Evolutionary conservation across 1,140 invertebrate genomes (phyloP).

Genomic region (Drosophila varians): DNA sequence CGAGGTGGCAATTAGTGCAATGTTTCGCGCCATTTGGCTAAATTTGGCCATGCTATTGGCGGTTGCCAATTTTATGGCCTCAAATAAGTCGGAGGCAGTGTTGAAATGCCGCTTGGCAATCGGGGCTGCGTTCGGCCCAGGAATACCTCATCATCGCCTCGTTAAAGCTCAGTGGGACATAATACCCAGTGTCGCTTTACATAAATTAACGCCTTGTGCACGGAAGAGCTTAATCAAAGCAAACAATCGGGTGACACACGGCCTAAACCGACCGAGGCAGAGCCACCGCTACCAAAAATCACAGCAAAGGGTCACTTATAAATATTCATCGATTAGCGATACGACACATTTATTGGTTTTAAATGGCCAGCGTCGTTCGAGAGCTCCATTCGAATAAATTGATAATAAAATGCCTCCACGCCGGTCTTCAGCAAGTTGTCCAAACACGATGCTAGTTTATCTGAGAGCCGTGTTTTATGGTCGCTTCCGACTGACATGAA

Average conservation of each 20-base stretch:
- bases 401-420: constrained; percentile 40
- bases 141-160: constrained; percentile 4
- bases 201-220: constrained; percentile 43
- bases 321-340: constrained; percentile 35
- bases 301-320: constrained; percentile 15
- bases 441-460: constrained; percentile 3
- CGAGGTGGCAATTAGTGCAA: constrained; percentile 52
- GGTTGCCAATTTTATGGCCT: constrained; percentile 48
- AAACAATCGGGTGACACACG: constrained; percentile 10
- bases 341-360: constrained; percentile 40
- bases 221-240: constrained; percentile 19
- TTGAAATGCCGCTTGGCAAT: constrained; percentile 53
- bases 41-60: constrained; percentile 48
- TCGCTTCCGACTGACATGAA: constrained; percentile 32
- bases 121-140: not conserved
- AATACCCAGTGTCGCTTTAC: constrained; percentile 16
- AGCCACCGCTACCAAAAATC: not conserved
- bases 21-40: constrained; percentile 49
- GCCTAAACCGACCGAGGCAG: constrained; percentile 4
- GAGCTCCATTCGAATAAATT: constrained; percentile 27
- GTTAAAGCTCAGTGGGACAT: constrained; percentile 14
- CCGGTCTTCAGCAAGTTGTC: constrained; percentile 23
- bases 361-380: constrained; percentile 14
- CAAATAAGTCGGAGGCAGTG: constrained; percentile 44
- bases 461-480: constrained; percentile 25